Percentiles rank a stretch among this genome's conserved stretches.
These are phyloP conservation scores for Sceloporus undulatus DNA, from an alignment of 2,113 vertebrate species.

Conservation along the genomic window DNA sequence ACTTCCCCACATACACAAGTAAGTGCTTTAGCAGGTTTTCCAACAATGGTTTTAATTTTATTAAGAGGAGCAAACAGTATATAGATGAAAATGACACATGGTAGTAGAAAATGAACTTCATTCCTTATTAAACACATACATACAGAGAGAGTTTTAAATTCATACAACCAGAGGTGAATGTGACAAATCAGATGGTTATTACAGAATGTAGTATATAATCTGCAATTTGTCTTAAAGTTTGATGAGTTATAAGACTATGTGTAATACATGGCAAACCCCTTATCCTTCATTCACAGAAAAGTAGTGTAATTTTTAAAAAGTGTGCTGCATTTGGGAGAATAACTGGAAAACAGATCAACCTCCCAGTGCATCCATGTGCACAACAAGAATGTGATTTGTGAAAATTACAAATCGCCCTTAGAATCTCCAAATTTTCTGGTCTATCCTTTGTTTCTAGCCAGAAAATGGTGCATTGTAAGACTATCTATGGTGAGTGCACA, in stretches of 20 bases:
- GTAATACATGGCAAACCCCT: not conserved
- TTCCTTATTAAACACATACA: slow-evolving; percentile 5
- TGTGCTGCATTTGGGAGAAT: not conserved
- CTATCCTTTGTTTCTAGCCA: no score
- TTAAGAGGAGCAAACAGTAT: slow-evolving; percentile 52
- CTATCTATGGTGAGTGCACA: no score
- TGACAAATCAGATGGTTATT: slow-evolving; percentile 38
- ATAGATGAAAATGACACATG: slow-evolving; percentile 40
- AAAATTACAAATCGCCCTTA: not conserved
- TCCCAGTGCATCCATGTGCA: not conserved
- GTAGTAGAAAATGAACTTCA: slow-evolving; percentile 38
- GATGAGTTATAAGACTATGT: slow-evolving; percentile 19
- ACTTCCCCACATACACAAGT: not conserved
- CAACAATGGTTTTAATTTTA: slow-evolving; percentile 61
- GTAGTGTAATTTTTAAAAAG: not conserved
- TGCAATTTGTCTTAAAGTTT: slow-evolving; percentile 22
- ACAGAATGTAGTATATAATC: rapidly evolving
- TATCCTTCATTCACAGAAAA: not conserved
- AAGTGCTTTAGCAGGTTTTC: slow-evolving; percentile 35
- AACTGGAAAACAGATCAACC: not conserved
- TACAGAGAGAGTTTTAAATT: slow-evolving; percentile 44
- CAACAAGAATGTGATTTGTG: not conserved
- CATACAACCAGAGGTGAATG: slow-evolving; percentile 43
- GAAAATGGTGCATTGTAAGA: no score
- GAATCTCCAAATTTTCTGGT: no score